Evolutionary conservation across 2,888 invertebrate species (phyloP).

Genomic region (Lampropteryx suffumata): DNA sequence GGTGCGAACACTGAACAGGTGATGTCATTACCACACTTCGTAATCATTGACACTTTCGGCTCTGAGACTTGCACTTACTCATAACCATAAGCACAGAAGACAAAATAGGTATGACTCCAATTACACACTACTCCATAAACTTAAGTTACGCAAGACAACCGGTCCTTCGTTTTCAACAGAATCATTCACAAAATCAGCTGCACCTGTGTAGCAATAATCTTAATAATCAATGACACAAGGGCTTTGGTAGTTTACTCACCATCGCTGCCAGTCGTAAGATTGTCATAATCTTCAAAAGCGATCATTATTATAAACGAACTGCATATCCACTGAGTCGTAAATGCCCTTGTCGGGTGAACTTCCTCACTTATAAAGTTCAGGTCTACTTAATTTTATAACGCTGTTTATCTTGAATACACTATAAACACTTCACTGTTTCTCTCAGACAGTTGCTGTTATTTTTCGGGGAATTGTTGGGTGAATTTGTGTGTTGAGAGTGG

Average conservation of each 20-base stretch:
- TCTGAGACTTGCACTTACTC: constrained; percentile 38
- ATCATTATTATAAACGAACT: constrained; percentile 45
- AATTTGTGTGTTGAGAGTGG: constrained; percentile 26
- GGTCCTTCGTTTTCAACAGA: constrained; percentile 46
- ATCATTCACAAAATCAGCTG: constrained; percentile 61
- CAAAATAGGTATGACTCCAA: constrained; percentile 47
- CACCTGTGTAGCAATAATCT: constrained; percentile 48
- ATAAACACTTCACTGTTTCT: constrained; percentile 56
- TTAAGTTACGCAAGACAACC: constrained; percentile 63
- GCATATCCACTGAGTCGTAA: constrained; percentile 48
- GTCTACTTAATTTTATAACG: constrained; percentile 32
- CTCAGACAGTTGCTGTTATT: constrained; percentile 51
- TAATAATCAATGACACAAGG: constrained; percentile 38
- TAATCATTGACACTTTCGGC: constrained; percentile 58
- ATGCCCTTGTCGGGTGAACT: constrained; percentile 57
- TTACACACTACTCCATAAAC: constrained; percentile 58
- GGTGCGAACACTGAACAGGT: constrained; percentile 67
- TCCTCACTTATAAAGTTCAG: constrained; percentile 36
- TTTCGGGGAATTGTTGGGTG: constrained; percentile 35
- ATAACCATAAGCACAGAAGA: constrained; percentile 32
- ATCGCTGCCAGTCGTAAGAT: constrained; percentile 17
- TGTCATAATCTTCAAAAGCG: constrained; percentile 39
- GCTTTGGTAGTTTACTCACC: constrained; percentile 27
- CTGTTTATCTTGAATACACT: constrained; percentile 56
- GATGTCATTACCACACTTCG: constrained; percentile 73